Evolutionary conservation across 1,140 invertebrate species (phyloP).

Genomic region (Drosophila nigrodunni): DNA sequence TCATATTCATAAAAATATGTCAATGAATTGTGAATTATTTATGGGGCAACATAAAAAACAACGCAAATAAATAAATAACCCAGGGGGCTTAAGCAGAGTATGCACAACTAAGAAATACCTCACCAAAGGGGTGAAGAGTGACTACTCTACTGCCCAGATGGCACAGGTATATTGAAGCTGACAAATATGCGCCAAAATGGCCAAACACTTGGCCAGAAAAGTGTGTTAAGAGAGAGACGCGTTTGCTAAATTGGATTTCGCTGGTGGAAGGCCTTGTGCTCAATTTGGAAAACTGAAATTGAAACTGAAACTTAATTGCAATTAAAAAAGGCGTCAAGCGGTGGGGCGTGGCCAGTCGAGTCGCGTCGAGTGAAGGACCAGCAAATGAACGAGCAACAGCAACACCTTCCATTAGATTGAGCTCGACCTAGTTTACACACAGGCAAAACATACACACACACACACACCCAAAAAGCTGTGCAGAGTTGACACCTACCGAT

Average conservation of each 20-base stretch:
- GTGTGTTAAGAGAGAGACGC: slow-evolving; percentile 49
- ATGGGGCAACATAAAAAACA: slow-evolving; percentile 54
- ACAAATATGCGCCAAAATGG: slow-evolving; percentile 13
- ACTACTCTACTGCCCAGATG: neutral
- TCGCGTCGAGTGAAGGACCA: slow-evolving; percentile 43
- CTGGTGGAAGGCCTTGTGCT: slow-evolving; percentile 68
- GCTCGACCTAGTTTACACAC: slow-evolving; percentile 66
- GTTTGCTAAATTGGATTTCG: slow-evolving; percentile 69
- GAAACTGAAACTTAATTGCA: slow-evolving; percentile 75
- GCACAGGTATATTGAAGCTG: slow-evolving; percentile 5
- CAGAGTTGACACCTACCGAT: neutral
- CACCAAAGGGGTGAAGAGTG: neutral
- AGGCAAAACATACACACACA: slow-evolving; percentile 40
- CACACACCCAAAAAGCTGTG: slow-evolving; percentile 37
- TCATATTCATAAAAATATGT: slow-evolving; percentile 84
- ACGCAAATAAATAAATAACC: slow-evolving; percentile 69
- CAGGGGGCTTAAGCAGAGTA: neutral
- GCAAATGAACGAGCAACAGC: slow-evolving; percentile 42
- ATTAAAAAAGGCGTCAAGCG: slow-evolving; percentile 69
- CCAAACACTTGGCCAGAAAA: neutral
- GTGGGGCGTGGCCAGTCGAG: slow-evolving; percentile 21
- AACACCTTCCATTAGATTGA: slow-evolving; percentile 77
- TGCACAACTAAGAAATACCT: slow-evolving; percentile 23
- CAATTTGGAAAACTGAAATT: slow-evolving; percentile 54
- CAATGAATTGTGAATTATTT: slow-evolving; percentile 83